A percentile compares a stretch with the other conserved stretches of the same genome.
Evolutionary conservation across 2,113 vertebrate genomes (phyloP).

Genomic region (Brachyistius frenatus): DNA sequence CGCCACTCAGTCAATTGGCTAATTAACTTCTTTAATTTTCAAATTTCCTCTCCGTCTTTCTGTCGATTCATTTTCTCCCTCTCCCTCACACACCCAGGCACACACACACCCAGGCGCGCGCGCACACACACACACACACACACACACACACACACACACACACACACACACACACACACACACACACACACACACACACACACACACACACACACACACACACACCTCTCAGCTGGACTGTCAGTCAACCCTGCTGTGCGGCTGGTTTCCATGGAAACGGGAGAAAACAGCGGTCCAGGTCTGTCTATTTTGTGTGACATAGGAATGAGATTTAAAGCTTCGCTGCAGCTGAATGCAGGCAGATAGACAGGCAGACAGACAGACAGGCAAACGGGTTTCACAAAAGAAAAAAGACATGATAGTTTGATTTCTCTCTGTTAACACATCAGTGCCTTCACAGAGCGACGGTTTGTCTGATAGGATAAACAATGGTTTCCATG

Average conservation of each 20-base stretch:
- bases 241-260: slow-evolving; percentile 24
- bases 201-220: neutral
- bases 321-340: neutral
- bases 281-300: neutral
- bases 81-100: too few relatives aligned
- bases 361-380: neutral
- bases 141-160: neutral
- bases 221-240: neutral
- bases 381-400: neutral
- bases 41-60: neutral
- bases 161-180: too few relatives aligned
- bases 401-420: too few relatives aligned
- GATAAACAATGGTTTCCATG: too few relatives aligned
- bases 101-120: neutral
- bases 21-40: neutral
- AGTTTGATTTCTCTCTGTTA: neutral
- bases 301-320: neutral
- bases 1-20: too few relatives aligned
- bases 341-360: neutral
- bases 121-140: neutral
- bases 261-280: slow-evolving; percentile 32
- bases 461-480: too few relatives aligned
- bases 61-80: neutral
- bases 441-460: too few relatives aligned
- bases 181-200: neutral